Conservation (phyloP, 2,113 vertebrate genomes). For the Tetrao urogallus region DNA sequence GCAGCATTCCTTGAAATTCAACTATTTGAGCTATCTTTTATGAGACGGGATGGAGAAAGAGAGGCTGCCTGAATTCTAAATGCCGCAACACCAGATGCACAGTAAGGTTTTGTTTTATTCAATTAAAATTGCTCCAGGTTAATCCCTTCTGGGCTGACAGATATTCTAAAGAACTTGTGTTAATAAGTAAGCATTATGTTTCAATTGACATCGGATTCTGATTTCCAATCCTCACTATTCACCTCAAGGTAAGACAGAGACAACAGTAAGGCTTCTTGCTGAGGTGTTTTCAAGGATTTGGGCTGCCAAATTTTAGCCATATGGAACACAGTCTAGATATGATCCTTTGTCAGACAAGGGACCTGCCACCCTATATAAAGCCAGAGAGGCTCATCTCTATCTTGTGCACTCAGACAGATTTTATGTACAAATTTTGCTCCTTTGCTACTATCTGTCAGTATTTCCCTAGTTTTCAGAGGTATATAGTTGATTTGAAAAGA, state of each 20-base stretch:
- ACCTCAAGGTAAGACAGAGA: background rate
- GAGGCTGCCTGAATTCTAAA: background rate
- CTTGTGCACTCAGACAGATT: background rate
- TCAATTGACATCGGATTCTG: background rate
- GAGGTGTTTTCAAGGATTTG: background rate
- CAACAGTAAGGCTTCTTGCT: background rate
- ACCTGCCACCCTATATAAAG: background rate
- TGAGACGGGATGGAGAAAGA: fast-evolving
- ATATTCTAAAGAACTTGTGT: background rate
- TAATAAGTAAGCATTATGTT: background rate
- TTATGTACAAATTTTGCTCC: background rate
- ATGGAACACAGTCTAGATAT: background rate
- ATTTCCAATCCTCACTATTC: background rate
- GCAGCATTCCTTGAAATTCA: background rate
- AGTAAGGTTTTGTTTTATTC: background rate
- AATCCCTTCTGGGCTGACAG: background rate
- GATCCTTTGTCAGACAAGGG: background rate
- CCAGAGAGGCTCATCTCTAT: background rate
- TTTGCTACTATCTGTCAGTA: background rate
- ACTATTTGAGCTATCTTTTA: background rate
- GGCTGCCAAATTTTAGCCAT: background rate
- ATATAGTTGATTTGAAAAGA: background rate
- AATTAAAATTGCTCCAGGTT: background rate
- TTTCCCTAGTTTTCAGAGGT: background rate
- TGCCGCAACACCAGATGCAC: background rate